Evolutionary conservation across 2,888 invertebrate species (phyloP), one percentile per base, ranked within the genome.

Genomic region (Stenodera caucasica): DNA sequence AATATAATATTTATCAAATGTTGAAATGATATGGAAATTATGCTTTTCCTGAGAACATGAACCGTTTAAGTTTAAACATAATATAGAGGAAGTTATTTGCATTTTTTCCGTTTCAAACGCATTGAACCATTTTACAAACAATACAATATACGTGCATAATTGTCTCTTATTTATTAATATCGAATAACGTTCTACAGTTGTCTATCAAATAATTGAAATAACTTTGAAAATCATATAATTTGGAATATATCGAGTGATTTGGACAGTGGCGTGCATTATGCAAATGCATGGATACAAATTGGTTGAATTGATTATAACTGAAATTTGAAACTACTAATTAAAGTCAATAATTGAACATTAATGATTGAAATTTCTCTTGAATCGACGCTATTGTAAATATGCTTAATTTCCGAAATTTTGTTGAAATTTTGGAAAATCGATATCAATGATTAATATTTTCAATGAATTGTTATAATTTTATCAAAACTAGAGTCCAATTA

Each of bases 61-160:
- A 57, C 58, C 58, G 55, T 59, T 62, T 58, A 56, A 51, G 26
- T 50, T 57, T n/a, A n/a, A 45, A 45, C 45, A 45, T 45, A 45
- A 45, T 45, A 45, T 45, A 9, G 45, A 45, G 49, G 37, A 61
- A 57, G 30, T 55, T 55, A 61, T 57, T 60, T 60, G 45, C 60
- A 63, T 63, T 63, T 60, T 63, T 58, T 63, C 55, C 57, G 32
- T 52, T 45, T 45, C n/a, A 45, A 18, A 45, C 11, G 45, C 45
- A 21, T 45, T 21, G 21, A 45, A 45, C 45, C 45, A 45, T 40
- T 40, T 18, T 18, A 40, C 21, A 45, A 9, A 45, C 45, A 45
- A 45, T 45, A 40, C 15, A 45, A 7, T 45, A 26, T 21, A 21
- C 21, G 11, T 45, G 45, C 4, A 45, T 45, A 45, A 21, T 45